Conservation (phyloP, 2,888 invertebrate species). For the Diabrotica balteata region DNA sequence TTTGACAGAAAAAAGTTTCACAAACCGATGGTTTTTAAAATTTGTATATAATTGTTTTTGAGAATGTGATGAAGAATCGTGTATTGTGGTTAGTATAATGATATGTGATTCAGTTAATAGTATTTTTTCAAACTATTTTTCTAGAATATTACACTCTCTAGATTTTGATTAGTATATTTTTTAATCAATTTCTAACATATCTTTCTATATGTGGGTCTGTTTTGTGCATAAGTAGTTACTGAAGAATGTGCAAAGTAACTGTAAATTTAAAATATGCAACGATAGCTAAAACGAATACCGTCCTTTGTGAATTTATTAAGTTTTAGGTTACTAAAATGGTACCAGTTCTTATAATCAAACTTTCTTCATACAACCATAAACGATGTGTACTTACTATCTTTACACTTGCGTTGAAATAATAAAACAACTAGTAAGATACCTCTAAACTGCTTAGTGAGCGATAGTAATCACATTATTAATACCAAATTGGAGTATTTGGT, state of each 20-base stretch:
- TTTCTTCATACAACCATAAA: too few species aligned
- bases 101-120: slow-evolving; percentile 41
- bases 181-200: slow-evolving; percentile 40
- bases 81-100: slow-evolving; percentile 38
- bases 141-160: slow-evolving; percentile 36
- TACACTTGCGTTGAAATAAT: too few species aligned
- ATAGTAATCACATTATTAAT: too few species aligned
- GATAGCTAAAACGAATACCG: slow-evolving; percentile 18
- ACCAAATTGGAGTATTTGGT: too few species aligned
- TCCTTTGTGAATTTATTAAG: slow-evolving; percentile 6
- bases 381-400: too few species aligned
- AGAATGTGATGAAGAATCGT: slow-evolving; percentile 39
- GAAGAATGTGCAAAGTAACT: slow-evolving; percentile 27
- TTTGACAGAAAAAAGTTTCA: slow-evolving; percentile 14
- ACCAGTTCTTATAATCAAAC: too few species aligned
- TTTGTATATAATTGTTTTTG: slow-evolving; percentile 38
- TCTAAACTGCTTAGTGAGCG: too few species aligned
- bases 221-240: slow-evolving; percentile 16
- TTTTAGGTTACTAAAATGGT: neutral
- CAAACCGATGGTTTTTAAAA: slow-evolving; percentile 39
- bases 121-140: slow-evolving; percentile 42
- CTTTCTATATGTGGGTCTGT: slow-evolving; percentile 31
- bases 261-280: slow-evolving; percentile 16
- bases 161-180: slow-evolving; percentile 36
- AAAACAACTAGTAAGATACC: too few species aligned